Conservation (phyloP, 2,113 vertebrate genomes). For the Tragulus kanchil region DNA sequence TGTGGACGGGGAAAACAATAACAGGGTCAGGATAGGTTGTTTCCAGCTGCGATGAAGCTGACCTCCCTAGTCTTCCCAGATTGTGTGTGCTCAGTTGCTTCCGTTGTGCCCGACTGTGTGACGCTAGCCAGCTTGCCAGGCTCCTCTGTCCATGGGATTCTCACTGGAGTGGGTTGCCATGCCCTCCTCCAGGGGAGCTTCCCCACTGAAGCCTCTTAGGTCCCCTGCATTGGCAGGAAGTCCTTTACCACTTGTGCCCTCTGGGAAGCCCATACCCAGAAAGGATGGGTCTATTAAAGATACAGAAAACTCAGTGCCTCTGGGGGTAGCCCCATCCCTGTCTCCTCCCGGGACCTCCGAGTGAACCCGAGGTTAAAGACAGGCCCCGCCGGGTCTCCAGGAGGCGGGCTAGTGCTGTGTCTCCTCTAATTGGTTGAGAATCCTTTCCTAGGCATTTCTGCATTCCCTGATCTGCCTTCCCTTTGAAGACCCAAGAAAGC, state of each 20-base stretch:
- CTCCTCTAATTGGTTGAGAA: background rate
- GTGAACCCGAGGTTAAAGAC: background rate
- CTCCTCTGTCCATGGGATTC: too few relatives aligned
- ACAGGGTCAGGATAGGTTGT: background rate
- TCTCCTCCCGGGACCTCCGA: background rate
- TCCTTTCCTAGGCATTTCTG: background rate
- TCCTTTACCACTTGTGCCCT: too few relatives aligned
- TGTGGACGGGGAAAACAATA: conserved; percentile 67
- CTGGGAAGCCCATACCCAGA: background rate
- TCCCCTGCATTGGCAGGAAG: too few relatives aligned
- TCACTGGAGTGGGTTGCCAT: too few relatives aligned
- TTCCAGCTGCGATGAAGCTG: background rate
- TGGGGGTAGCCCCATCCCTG: too few relatives aligned
- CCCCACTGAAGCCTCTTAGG: too few relatives aligned
- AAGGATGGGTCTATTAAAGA: background rate
- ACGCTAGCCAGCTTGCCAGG: too few relatives aligned
- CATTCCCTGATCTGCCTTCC: background rate
- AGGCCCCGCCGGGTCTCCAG: accelerated
- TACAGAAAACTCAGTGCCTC: background rate
- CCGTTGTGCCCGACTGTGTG: too few relatives aligned
- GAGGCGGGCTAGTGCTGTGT: background rate
- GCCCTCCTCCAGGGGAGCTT: too few relatives aligned
- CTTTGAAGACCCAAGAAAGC: background rate
- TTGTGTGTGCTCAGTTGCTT: too few relatives aligned
- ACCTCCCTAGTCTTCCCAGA: too few relatives aligned